Evolutionary conservation across 2,113 vertebrate genomes (phyloP), one percentile per base, ranked within the genome.

Genomic region (Gallinago paraguaiae): DNA sequence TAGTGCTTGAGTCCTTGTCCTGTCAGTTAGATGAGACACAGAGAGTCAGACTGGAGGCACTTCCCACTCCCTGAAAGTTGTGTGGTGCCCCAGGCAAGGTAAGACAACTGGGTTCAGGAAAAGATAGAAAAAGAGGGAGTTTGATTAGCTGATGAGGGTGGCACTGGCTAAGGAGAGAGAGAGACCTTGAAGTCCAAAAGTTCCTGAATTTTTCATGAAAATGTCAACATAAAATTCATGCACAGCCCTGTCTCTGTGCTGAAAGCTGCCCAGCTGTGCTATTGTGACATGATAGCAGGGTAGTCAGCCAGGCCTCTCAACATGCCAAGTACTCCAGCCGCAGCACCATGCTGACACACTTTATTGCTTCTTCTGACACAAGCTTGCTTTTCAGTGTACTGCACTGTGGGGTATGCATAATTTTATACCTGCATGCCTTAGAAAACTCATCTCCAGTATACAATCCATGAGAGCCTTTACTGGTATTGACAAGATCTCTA

Each of bases 241-340:
- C 82, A 57, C 53, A 57, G 10, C 54, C 57, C 27, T 53, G 57
- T 20, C 57, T 93, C 77, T 69, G 39, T 2, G 3, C 77, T 89
- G 91, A 87, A 87, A 91, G 77, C 77, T 94, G 83, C 89, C 93
- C 94, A 96, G 93, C 93, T 95, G 91, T 89, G 89, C 82, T 84
- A 10, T 84, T 84, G 61, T 93, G 94, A 85, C 91, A 91, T 33
- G 91, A 78, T 18, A 91, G 61, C 74, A 76, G 81, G 57, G 33
- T 71, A 68, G 69, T 68, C 57, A 91, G 53, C 57, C 86, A 64
- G 57, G 56, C 64, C 76, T 88, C 90, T 86, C 83, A 56, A 56
- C 53, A 78, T 43, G 65, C 86, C 86, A 86, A 43, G 63, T 28
- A 35, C 39, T 75, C 72, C 86, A 89, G 60, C 60, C 23, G 2